Base-by-base conservation (phyloP, 2,797 vertebrate genomes). In the Argentina silus region DNA sequence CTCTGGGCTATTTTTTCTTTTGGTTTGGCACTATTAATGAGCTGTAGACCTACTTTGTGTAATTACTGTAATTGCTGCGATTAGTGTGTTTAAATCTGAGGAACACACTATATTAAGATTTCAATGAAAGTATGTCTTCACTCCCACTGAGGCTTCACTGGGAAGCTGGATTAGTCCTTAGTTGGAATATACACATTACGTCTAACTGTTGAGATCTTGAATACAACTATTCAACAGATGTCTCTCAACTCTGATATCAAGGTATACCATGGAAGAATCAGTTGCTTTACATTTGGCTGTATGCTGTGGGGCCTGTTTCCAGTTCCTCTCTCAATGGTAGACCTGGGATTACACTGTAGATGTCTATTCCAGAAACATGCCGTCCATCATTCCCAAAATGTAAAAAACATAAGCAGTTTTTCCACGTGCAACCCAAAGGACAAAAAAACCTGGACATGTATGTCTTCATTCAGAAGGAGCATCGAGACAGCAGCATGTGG, bases 351-450 rank as follows among this genome's bases (percentile, higher is more conserved):
- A 53, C 57, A 76, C 61, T 57, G 43, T 79, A 85, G 84, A 93
- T 93, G 86, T 89, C 44, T 86, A 86, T 83, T 93, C 84, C 93
- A 95, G 91, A 91, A 79, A 80, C 50, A 63, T 67, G 64, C 6
- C 60, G 23, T 88, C 85, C 75, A 86, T 89, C 78, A 80, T 78
- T 67, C 67, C 75, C 80, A 50, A 74, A 80, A 92, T 90, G 82
- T 64, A 57, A 76, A 92, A 91, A 93, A 63, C 91, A 92, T 87
- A 81, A 68, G 15, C 15, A 0, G 63, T 42, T 23, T 73, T 23
- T 51, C 27, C 21, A 64, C 68, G 42, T 44, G 57, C 47, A 80
- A 71, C 51, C 21, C 48, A 72, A 77, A 74, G 66, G 57, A 60
- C 17, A 3, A 56, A 14, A 12, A 67, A 36, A 27, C 51, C 8